Evolutionary conservation across 2,888 invertebrate species (phyloP).

Genomic region (Euclidia mi): DNA sequence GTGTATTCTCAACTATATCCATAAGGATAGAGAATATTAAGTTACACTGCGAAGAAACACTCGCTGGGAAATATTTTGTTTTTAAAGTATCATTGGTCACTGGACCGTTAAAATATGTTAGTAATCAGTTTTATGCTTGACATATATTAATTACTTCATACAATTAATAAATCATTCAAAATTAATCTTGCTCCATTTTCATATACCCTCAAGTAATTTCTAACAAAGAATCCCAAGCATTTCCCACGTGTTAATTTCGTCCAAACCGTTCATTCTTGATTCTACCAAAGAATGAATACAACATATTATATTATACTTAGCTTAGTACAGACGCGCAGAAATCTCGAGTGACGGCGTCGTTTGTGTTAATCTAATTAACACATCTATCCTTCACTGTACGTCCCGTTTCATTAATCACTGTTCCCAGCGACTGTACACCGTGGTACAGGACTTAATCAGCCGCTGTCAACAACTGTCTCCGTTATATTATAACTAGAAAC

Average conservation of each 20-base stretch:
- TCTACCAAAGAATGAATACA: conserved; percentile 54
- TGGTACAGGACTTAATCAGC: conserved; percentile 59
- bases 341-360: conserved; percentile 58
- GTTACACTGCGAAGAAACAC: too few species aligned
- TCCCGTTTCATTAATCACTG: conserved; percentile 77
- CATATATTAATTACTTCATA: conserved; percentile 4
- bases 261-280: conserved; percentile 44
- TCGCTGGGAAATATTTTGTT: too few species aligned
- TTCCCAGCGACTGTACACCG: conserved; percentile 36
- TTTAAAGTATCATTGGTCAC: too few species aligned
- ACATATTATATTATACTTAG: conserved; percentile 48
- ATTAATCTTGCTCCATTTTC: conserved; percentile 2
- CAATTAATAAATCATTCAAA: too few species aligned
- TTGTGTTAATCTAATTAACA: conserved; percentile 78
- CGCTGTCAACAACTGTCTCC: conserved; percentile 57
- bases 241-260: conserved; percentile 44
- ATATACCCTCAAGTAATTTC: conserved; percentile 18
- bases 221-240: conserved; percentile 24
- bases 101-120: too few species aligned
- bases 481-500: conserved; percentile 51
- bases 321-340: conserved; percentile 52
- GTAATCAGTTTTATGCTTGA: not conserved
- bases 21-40: too few species aligned
- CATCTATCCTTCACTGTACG: conserved; percentile 68
- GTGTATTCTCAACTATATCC: too few species aligned